Evolutionary conservation across 2,113 vertebrate species (phyloP), one percentile per base, ranked within the genome.

Genomic region (Lagopus leucura): DNA sequence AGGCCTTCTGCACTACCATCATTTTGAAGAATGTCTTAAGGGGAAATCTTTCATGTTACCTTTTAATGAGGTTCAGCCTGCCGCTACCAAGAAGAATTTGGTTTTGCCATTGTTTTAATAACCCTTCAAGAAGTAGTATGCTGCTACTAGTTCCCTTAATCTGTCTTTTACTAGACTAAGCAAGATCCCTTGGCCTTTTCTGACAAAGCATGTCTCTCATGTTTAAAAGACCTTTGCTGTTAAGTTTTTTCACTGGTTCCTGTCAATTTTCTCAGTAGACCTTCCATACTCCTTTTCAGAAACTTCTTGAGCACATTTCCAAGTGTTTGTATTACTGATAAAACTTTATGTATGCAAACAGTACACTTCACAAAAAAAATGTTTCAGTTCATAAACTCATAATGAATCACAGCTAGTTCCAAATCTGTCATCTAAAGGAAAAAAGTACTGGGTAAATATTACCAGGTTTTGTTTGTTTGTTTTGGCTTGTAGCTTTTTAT

Each of bases 341-440:
- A 8, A 10, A 63, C 74, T 43, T 32, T 32, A 9, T 34, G 8
- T 74, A 60, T 69, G 43, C 9, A 30, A 66, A 28, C 47, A 71
- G 70, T 67, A 43, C 17, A 25, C 45, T 88, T 88, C 3, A 3
- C 28, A 78, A 81, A 96, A 93, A 60, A 93, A 50, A 65, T 4
- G 13, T 92, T 27, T 1, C 71, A 47, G 65, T 89, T 93, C 6
- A 15, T 75, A 82, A 93, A 63, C 42, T 89, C 52, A 55, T 94
- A 71, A 92, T 92, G 93, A 83, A 89, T 91, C 84, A 72, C 57
- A 72, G 19, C 42, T 78, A 92, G 61, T 64, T 89, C 77, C 57
- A 76, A 69, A 89, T 81, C 81, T 89, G 84, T 89, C 87, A 75
- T 43, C 19, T 75, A 64, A 61, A 89, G 63, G 63, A 55, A 76